Conservation (phyloP, 2,113 vertebrate genomes). For the Ahaetulla prasina region DNA sequence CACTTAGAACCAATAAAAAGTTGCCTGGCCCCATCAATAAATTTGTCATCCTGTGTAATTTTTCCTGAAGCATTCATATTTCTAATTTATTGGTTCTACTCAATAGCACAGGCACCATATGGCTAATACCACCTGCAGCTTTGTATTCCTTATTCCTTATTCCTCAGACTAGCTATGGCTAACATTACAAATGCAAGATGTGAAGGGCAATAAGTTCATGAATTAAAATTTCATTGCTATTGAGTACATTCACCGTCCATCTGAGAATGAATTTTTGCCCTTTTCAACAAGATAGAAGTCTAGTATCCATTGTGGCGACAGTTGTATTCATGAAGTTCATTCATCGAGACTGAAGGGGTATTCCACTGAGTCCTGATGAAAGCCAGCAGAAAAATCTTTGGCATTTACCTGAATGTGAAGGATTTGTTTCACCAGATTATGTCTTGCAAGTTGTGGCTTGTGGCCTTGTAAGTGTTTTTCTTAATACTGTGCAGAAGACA, state of each 20-base stretch:
- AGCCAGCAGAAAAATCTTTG: not conserved
- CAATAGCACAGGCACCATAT: not conserved
- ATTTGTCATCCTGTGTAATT: not conserved
- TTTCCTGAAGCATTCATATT: not conserved
- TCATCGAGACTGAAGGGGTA: not conserved
- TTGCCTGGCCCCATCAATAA: not conserved
- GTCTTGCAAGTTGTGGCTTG: not conserved
- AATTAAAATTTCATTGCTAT: not conserved
- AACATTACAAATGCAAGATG: not conserved
- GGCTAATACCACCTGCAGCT: not conserved
- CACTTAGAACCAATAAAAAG: not conserved
- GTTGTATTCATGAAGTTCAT: not conserved
- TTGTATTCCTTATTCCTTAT: not conserved
- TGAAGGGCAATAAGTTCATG: not conserved
- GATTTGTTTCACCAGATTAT: not conserved
- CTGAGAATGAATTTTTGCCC: not conserved
- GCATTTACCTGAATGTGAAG: not conserved
- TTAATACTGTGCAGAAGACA: not conserved
- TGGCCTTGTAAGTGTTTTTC: not conserved
- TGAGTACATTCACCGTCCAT: not conserved
- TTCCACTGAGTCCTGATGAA: not conserved
- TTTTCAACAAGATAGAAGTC: not conserved
- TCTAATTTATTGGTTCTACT: not conserved
- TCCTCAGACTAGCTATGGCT: not conserved
- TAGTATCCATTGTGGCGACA: not conserved